Evolutionary conservation across 2,797 vertebrate species (phyloP).

Genomic region (Borostomias antarcticus): DNA sequence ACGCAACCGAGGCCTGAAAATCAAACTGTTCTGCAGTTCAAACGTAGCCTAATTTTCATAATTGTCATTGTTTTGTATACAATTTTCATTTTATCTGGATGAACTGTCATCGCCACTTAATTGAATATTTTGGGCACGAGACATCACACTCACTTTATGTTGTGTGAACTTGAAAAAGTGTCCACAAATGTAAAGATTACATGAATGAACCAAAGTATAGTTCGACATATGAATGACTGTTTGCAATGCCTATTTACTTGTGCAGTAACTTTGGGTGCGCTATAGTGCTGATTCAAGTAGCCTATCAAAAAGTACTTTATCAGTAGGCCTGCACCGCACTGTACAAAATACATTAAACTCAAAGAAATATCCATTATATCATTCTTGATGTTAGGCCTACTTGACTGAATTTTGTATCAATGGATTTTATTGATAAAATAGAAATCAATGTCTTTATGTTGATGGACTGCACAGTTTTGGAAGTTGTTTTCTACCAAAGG

Average conservation of each 20-base stretch:
- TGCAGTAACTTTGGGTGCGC: slow-evolving; percentile 32
- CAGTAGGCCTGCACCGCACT: not conserved
- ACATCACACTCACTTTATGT: not conserved
- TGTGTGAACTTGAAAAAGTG: not conserved
- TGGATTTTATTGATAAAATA: slow-evolving; percentile 43
- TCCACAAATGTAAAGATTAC: not conserved
- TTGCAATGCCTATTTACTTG: slow-evolving; percentile 43
- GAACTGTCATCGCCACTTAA: no score
- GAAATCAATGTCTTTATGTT: slow-evolving; percentile 32
- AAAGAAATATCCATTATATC: slow-evolving; percentile 3
- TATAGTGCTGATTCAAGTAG: slow-evolving; percentile 29
- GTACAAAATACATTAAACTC: slow-evolving; percentile 1
- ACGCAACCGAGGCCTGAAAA: no score
- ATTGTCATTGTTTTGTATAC: no score
- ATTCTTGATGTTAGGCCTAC: not conserved
- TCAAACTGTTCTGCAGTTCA: no score
- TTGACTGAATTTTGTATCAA: slow-evolving; percentile 24
- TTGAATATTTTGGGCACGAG: not conserved
- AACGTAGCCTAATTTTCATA: no score
- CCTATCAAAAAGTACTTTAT: slow-evolving; percentile 30
- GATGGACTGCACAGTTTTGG: slow-evolving; percentile 31
- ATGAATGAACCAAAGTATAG: slow-evolving; percentile 65
- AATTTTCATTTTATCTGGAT: no score
- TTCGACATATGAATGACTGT: slow-evolving; percentile 60
- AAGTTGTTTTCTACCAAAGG: slow-evolving; percentile 76